Evolutionary conservation across 1,140 invertebrate genomes (phyloP), one percentile per base, ranked within the genome.

Genomic region (Pectinophora gossypiella): DNA sequence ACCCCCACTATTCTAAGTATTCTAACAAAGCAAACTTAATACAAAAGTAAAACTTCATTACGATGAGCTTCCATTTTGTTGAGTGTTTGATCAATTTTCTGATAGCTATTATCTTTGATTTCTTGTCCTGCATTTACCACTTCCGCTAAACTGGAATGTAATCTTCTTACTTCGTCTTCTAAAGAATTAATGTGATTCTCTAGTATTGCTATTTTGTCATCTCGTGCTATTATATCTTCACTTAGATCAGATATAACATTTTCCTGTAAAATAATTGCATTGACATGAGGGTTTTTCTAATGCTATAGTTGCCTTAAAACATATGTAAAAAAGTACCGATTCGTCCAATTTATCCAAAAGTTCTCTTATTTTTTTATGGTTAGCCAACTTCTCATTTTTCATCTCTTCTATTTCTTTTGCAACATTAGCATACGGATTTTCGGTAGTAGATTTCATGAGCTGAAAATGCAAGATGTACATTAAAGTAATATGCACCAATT

Each of bases 111-210:
- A 36, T 64, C 54, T 53, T 56, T 72, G n/a, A 79, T 71, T 56
- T 78, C 36, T 61, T 84, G 74, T 43, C 80, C 68, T 19, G 72
- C 57, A 57, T 73, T 62, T 9, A 82, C 59, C 4, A 68, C 66
- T 51, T 66, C 50, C 35, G 49, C 61, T 48, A 87, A 58, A 55
- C 54, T 63, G 13, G 43, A 23, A 7, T 82, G 78, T 16, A 85
- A 52, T 38, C 38, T 56, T 44, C 44, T 65, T 13, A 87, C 61
- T 72, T 87, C 81, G 20, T 73, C 73, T 64, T 83, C 67, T 51
- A 86, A 54, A 47, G 71, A 54, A 59, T 85, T 85, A 5, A 83
- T 71, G 13, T 83, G 67, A 68, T 83, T 85, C 64, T 85, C 64
- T 56, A 83, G 68, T n/a, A 65, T 66, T 23, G 64, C 56, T 54